Evolutionary conservation across 1,140 invertebrate genomes (phyloP), one percentile per base, ranked within the genome.

Genomic region (Mizuhopecten yessoensis): DNA sequence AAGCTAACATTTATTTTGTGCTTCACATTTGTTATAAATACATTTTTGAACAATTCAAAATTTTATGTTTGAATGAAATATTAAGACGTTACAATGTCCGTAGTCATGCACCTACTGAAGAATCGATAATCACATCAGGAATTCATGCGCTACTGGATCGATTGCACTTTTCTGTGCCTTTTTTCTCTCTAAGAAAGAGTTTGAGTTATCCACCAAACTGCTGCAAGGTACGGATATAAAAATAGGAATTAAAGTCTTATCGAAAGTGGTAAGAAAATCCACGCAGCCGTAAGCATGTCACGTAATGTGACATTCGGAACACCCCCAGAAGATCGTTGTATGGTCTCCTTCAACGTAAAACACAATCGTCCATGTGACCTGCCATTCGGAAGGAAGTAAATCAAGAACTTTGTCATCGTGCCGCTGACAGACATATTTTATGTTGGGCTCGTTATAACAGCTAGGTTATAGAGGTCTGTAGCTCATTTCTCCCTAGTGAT

Each of bases 201-300:
- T 75, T 75, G 57, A 29, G 57, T 29, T n/a, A 75, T 75, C 23
- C 57, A 29, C 15, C 57, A 75, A 75, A 75, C 57, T 17, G 57
- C 57, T 75, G 57, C 57, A 75, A 75, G 57, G 57, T 75, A 75
- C n/a, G 57, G 57, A 75, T 75, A 29, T 75, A 75, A 75, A 75
- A 29, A 75, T 75, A 13, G 57, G 57, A 75, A 75, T 75, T 75
- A 75, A 29, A 29, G n/a, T 75, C 57, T 75, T 75, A 75, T 75
- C 57, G 23, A n/a, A 75, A 75, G 17, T 45, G 42, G 42, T 45
- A 45, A 10, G 42, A 45, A 45, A 45, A 45, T 45, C 42, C 42
- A 45, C 17, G 42, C 17, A 45, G 11, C 29, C 57, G 57, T 29
- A 75, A 75, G 15, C 57, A 75, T 75, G 57, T 75, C 57, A 75